Conservation (phyloP, 1,140 invertebrate species). For the Helicorthomorpha holstii region DNA sequence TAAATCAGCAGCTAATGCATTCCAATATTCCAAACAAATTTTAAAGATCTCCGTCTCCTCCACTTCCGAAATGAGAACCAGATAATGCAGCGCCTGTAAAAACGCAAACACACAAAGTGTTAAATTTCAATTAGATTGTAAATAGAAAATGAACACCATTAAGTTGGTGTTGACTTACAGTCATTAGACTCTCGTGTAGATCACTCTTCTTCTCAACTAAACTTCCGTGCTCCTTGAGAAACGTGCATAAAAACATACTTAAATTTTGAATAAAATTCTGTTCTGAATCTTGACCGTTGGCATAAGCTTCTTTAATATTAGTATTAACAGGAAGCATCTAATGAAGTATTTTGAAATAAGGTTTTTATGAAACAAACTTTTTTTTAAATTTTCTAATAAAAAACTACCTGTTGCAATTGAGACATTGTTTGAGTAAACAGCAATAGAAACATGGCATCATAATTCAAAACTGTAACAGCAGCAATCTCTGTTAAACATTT, state of each 20-base stretch:
- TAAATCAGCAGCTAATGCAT: constrained; percentile 72
- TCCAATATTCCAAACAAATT: constrained; percentile 99
- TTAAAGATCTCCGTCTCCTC: constrained; percentile 99
- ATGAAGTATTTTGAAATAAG: not conserved
- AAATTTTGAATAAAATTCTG: constrained; percentile 99
- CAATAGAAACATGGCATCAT: constrained; percentile 78
- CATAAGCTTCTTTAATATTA: constrained; percentile 86
- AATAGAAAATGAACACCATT: not conserved
- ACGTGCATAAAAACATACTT: constrained; percentile 92
- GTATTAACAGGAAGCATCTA: constrained; percentile 76
- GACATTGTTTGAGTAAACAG: constrained; percentile 81
- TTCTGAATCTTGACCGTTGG: constrained; percentile 81
- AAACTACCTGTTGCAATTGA: constrained; percentile 51
- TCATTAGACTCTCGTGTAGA: constrained; percentile 48
- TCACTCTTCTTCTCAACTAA: constrained; percentile 60
- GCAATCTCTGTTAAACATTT: constrained; percentile 96
- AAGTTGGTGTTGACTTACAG: constrained; percentile 20
- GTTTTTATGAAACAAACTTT: not conserved
- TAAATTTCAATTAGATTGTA: not conserved
- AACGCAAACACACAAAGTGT: constrained; percentile 7
- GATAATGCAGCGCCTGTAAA: constrained; percentile 63
- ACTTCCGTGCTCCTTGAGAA: constrained; percentile 83
- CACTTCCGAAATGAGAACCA: constrained; percentile 94
- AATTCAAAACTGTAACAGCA: constrained; percentile 61
- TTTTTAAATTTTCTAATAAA: not conserved